Percentiles rank a stretch among this genome's conserved stretches.
These are phyloP conservation scores for Tokudaia muenninki DNA, from an alignment of 2,797 vertebrate species.

Conservation along the genomic window DNA sequence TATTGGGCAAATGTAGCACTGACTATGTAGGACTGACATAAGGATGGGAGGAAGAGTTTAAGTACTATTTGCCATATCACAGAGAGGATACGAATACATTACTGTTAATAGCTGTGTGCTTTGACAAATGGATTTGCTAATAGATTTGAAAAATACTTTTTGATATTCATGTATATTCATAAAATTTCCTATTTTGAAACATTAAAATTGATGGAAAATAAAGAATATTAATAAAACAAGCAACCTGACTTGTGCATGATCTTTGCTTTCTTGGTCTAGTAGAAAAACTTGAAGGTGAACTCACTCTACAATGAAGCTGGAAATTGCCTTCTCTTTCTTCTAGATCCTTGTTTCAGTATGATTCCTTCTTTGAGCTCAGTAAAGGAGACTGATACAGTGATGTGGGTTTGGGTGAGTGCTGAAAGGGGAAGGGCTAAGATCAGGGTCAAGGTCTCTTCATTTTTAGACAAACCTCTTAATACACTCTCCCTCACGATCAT, in stretches of 20 bases:
- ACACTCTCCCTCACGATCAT: not conserved
- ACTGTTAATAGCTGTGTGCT: not conserved
- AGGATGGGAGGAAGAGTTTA: not conserved
- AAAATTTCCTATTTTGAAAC: not conserved
- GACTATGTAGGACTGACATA: not conserved
- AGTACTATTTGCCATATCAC: not conserved
- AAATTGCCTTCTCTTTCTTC: not conserved
- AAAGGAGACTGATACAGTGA: not conserved
- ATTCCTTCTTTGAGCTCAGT: not conserved
- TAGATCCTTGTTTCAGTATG: not conserved
- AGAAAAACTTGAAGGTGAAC: not conserved
- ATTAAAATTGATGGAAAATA: not conserved
- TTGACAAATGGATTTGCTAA: not conserved
- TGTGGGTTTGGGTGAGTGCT: too few species aligned
- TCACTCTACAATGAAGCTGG: not conserved
- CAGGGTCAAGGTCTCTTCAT: not conserved
- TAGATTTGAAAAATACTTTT: not conserved
- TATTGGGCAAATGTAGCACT: not conserved
- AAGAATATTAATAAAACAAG: not conserved
- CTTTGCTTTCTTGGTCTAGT: not conserved
- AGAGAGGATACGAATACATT: not conserved
- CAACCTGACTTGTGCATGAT: not conserved
- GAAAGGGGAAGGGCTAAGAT: not conserved
- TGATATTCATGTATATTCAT: not conserved
- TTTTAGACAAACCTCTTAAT: not conserved